A percentile compares a stretch with the other conserved stretches of the same genome.
Evolutionary conservation across 2,113 vertebrate genomes (phyloP).

Genomic region (Ploceus nigricollis): DNA sequence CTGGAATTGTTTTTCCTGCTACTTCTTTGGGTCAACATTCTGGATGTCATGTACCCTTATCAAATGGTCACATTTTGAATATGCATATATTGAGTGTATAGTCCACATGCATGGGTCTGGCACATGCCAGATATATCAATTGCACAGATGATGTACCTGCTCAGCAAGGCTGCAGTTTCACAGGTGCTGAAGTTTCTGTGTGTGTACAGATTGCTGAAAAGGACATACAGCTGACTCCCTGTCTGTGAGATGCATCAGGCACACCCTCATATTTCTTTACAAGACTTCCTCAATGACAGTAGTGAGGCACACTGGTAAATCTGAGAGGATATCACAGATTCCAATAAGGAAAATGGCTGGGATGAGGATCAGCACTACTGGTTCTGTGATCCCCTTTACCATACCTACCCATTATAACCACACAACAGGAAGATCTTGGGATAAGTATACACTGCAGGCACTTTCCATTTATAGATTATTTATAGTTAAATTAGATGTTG

Average conservation of each 20-base stretch:
- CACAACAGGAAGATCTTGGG: background rate
- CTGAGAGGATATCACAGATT: background rate
- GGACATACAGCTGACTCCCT: background rate
- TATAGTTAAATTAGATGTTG: background rate
- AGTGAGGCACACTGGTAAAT: background rate
- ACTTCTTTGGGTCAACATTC: background rate
- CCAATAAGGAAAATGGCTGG: background rate
- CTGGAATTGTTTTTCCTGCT: background rate
- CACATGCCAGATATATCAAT: background rate
- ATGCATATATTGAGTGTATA: background rate
- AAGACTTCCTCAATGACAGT: background rate
- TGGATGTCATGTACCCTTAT: background rate
- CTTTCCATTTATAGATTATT: background rate
- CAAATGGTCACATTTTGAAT: background rate
- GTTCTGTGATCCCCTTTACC: background rate
- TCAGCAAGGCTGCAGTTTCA: background rate
- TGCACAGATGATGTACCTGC: background rate
- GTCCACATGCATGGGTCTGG: background rate
- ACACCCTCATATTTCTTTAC: background rate
- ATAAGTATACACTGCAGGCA: background rate
- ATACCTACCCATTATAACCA: background rate
- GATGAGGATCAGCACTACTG: background rate
- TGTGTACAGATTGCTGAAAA: background rate
- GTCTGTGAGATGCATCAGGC: background rate
- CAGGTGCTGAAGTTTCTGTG: background rate